These are phyloP conservation scores for Rhinichthys klamathensis DNA, from an alignment of 2,113 vertebrate genomes.

Conservation along the genomic window DNA sequence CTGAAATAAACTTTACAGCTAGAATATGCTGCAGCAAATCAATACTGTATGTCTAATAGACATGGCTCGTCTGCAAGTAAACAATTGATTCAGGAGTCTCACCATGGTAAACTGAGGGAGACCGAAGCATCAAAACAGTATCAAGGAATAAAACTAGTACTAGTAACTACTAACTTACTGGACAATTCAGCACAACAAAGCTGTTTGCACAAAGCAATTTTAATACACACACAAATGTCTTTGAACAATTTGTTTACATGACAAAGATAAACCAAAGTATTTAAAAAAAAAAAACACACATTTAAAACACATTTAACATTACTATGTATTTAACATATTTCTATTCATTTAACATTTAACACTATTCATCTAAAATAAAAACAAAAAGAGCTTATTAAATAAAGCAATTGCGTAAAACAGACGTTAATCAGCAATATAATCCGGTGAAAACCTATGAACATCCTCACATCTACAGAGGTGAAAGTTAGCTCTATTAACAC, in stretches of 20 bases:
- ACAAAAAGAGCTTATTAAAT: background rate
- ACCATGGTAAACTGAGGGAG: background rate
- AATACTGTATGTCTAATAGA: background rate
- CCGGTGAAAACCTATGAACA: background rate
- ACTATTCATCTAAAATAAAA: background rate
- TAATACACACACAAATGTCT: slow-evolving; percentile 7
- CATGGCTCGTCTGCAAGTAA: background rate
- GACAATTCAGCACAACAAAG: slow-evolving; percentile 14
- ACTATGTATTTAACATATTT: background rate
- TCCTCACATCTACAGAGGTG: background rate
- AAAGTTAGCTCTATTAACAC: slow-evolving; percentile 4
- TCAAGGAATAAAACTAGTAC: background rate
- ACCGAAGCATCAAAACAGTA: background rate
- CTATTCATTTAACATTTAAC: slow-evolving; percentile 1
- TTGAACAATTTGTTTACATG: background rate
- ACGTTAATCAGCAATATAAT: background rate
- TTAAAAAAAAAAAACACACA: background rate
- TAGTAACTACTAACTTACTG: background rate
- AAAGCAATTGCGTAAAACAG: background rate
- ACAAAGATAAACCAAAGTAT: background rate
- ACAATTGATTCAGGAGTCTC: background rate
- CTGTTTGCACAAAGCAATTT: slow-evolving; percentile 9
- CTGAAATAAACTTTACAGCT: background rate
- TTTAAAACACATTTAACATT: background rate
- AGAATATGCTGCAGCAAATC: background rate